Evolutionary conservation across 2,113 vertebrate species (phyloP), one percentile per base, ranked within the genome.

Genomic region (Neogobius melanostomus): DNA sequence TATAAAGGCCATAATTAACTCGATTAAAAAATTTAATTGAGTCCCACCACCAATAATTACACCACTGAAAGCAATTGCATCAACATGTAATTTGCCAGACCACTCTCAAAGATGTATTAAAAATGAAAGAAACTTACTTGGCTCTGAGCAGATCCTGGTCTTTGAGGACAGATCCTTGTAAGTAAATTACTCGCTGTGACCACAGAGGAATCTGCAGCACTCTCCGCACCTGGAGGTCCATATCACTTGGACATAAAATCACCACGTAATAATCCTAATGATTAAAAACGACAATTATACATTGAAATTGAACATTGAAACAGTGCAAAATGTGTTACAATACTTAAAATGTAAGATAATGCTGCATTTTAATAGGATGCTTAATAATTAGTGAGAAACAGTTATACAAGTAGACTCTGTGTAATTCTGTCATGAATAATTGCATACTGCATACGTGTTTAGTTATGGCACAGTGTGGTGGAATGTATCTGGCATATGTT

Each of bases 131-230:
- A 42, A 87, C 97, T 95, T 86, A 99, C 97, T 99, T 99, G 75
- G 97, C 97, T 79, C 97, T 92, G 84, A 98, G 94, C 75, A 99
- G 95, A 79, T 99, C 97, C 88, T 98, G 96, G 90, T 99, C 97
- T 91, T 99, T 99, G 75, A 99, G 93, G 0, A 95, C 97, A 0
- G 97, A 99, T 69, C 97, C 97, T 82, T 99, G 97, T 42, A 99
- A 94, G 81, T 99, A 99, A 81, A 99, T 99, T 28, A 99, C 97
- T 17, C 97, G 83, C 85, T 99, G 97, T 0, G 97, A 96, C 97
- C 97, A 99, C 62, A 99, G 90, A 0, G 97, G 97, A 77, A 99
- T 98, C 93, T 99, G 97, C 56, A 99, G 92, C 44, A 96, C 96
- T n/a, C 97, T 85, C 7, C 97, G 93, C 43, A 99, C 97, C 90